phyloP scores from a whole-genome alignment of 2,797 vertebrate species.

The Peromyscus attwateri region DNA sequence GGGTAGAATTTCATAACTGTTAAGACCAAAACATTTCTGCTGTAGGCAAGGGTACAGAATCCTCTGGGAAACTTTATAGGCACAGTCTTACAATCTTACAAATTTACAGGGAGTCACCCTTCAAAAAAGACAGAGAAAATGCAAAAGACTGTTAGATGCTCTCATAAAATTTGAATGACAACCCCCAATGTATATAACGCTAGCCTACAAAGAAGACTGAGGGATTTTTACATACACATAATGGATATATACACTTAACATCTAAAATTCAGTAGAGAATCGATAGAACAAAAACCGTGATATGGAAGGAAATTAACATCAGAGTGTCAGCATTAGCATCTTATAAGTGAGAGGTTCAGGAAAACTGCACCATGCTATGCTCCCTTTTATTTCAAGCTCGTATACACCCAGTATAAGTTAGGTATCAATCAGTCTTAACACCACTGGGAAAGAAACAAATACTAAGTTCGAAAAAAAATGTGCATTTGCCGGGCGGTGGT shows the following conservation, averaged over 20 bases:
- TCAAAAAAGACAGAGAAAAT: not conserved
- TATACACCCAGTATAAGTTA: not conserved
- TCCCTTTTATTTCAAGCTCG: not conserved
- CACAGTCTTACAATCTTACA: not conserved
- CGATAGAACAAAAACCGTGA: not conserved
- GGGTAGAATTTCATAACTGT: not conserved
- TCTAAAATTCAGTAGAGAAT: not conserved
- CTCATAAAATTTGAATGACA: not conserved
- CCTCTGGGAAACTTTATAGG: not conserved
- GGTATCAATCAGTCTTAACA: not conserved
- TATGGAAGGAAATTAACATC: constrained; percentile 45
- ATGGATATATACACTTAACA: not conserved
- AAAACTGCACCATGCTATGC: not conserved
- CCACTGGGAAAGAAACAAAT: not conserved
- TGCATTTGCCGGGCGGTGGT: no score
- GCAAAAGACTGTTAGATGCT: not conserved
- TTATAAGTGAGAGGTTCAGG: not conserved
- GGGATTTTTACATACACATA: constrained; percentile 1
- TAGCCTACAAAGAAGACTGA: constrained; percentile 11
- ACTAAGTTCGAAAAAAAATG: not conserved
- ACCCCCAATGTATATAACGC: not conserved
- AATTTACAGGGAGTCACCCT: constrained; percentile 16
- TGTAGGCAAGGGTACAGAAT: not conserved
- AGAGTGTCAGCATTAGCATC: not conserved
- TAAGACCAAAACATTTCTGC: not conserved